Conservation (phyloP, 2,113 vertebrate species). For the Sigmodon hispidus region DNA sequence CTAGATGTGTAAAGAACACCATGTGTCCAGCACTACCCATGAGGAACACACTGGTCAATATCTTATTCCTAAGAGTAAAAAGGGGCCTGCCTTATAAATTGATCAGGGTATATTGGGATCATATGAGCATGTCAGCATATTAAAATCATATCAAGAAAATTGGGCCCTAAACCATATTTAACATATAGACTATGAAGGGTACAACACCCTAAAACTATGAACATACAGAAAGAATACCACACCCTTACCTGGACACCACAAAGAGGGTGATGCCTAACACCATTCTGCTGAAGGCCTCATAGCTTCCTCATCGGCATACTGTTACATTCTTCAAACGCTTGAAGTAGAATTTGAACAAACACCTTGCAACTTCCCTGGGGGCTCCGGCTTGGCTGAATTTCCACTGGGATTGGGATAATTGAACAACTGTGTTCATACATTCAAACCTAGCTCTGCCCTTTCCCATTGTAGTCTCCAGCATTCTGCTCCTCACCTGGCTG, state of each 20-base stretch:
- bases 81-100: not conserved
- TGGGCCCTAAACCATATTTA: not conserved
- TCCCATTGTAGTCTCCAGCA: not conserved
- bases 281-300: not conserved
- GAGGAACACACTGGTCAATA: not conserved
- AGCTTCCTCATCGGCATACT: not conserved
- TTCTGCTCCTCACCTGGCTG: not conserved
- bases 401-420: not conserved
- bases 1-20: not conserved
- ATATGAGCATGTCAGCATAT: not conserved
- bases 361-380: no score
- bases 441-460: not conserved
- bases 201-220: not conserved
- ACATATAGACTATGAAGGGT: not conserved
- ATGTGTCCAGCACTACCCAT: not conserved
- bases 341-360: no score
- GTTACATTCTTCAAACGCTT: not conserved
- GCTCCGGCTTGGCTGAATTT: not conserved
- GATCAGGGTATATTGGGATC: not conserved
- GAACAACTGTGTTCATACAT: not conserved
- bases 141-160: not conserved
- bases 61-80: not conserved
- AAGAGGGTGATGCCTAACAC: not conserved
- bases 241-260: not conserved
- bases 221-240: not conserved